Evolutionary conservation across 2,888 invertebrate species (phyloP), one percentile per base, ranked within the genome.

Genomic region (Sinodicranocentrus sp.): DNA sequence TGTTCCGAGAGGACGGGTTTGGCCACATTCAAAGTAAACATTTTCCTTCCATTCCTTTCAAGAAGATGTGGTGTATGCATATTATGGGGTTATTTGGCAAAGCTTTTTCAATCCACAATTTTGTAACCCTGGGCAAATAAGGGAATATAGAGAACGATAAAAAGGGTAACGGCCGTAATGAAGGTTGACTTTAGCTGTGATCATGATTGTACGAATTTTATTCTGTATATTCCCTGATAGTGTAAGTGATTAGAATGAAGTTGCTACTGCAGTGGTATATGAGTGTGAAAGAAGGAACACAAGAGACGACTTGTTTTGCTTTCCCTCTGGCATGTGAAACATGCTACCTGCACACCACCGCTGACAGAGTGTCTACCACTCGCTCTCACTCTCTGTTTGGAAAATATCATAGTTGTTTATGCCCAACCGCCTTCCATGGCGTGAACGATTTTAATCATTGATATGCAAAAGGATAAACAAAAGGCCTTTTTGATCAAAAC

Each of bases 371-470:
- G 80, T 80, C 80, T 61, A 15, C 19, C 17, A 33, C 33, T 33
- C 5, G 33, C 5, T 33, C 33, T 33, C 5, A 28, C 48, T 48
- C 39, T 79, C 59, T 43, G 59, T 17, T 63, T 71, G 78, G 54
- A 73, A 57, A 73, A 73, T 73, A 67, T 82, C 57, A 44, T 59
- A 67, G 57, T 73, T 80, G 80, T 82, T 73, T 82, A 73, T 82
- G 67, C 28, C 54, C 63, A 48, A 63, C 54, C 79, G 54, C 71
- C 65, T 73, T 63, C 52, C 67, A 68, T 73, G 82, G 82, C 82
- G 82, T 82, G 82, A 82, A 82, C 33, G 82, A 82, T 82, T 82
- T 73, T 76, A 82, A 82, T 82, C 82, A 82, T 82, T 82, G 75
- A 82, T 70, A 82, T 67, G 73, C 26, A 57, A 65, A 28, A 21